Conservation (phyloP, 2,797 vertebrate genomes). For the Acridotheres tristis region DNA sequence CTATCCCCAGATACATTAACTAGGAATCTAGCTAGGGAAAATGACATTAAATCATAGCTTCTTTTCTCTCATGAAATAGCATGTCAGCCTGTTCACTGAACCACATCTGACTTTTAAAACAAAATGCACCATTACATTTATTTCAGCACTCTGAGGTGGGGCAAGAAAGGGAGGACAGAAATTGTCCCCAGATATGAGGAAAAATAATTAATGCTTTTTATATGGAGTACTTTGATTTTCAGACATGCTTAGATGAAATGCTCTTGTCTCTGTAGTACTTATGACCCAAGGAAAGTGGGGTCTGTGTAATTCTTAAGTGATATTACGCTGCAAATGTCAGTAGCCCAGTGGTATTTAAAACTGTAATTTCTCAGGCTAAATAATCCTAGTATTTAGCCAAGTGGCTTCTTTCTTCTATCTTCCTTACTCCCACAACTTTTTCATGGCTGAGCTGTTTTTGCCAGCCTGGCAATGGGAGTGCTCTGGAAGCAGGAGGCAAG, state of each 20-base stretch:
- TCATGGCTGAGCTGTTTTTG: constrained; percentile 34
- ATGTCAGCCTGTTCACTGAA: constrained; percentile 55
- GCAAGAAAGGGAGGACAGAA: neutral
- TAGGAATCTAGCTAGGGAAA: constrained; percentile 55
- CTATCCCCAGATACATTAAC: constrained; percentile 48
- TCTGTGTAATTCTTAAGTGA: neutral
- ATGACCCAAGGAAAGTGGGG: neutral
- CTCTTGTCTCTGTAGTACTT: neutral
- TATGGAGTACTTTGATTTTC: constrained; percentile 26
- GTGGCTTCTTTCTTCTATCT: neutral
- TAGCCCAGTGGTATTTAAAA: neutral
- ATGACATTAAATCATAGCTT: constrained; percentile 66
- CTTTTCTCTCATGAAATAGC: constrained; percentile 51
- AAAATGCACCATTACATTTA: constrained; percentile 36
- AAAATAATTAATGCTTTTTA: constrained; percentile 55
- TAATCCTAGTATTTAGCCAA: neutral
- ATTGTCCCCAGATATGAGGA: neutral
- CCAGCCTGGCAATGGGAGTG: neutral
- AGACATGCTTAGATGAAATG: constrained; percentile 46
- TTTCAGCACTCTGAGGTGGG: constrained; percentile 14
- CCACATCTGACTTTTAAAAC: constrained; percentile 60
- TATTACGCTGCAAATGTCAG: neutral
- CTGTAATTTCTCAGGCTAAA: neutral
- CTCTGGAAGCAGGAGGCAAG: neutral
- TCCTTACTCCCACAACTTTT: accelerated